Evolutionary conservation across 2,888 invertebrate species (phyloP), one percentile per base, ranked within the genome.

Genomic region (Athalia cordata): DNA sequence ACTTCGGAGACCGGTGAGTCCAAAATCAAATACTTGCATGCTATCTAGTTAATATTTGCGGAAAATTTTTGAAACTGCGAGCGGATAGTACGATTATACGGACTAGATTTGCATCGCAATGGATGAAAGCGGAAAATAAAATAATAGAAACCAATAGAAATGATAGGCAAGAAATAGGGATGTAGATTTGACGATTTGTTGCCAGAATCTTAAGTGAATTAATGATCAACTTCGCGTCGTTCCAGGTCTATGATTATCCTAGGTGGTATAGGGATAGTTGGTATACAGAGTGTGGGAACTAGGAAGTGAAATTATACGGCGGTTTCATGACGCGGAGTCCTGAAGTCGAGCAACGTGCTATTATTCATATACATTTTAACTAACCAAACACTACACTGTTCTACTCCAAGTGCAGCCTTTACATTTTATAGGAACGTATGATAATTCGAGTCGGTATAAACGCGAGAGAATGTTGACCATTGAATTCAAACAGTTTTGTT

Each of bases 231-330:
- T 68, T 55, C 68, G 50, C 50, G 68, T 52, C 29, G 72, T 59
- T 52, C 57, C 47, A 13, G 72, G 72, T 72, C 57, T 72, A 47
- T 72, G 72, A 72, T 72, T 72, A 72, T 57, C 72, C 72, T 47
- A 45, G 29, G 8, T 59, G 72, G 57, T 15, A 59, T 15, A 52
- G 72, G 72, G 13, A 45, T 57, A 57, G 49, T 52, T 29, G 29
- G 29, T 29, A 29, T 29, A 29, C 45, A 8, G 78, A 76, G 74
- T 81, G 80, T 83, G 82, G 83, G 84, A 84, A 84, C 81, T 77
- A 83, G 84, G 83, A 84, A 84, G 83, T 80, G 79, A 80, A 82
- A 81, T 79, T 82, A 29, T 29, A 29, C 29, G 29, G 29, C 29
- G 29, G 29, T 29, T 29, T 29, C 29, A 29, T 29, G 29, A 29